Conservation (phyloP, 2,888 invertebrate species). For the Hartigia nigra region DNA sequence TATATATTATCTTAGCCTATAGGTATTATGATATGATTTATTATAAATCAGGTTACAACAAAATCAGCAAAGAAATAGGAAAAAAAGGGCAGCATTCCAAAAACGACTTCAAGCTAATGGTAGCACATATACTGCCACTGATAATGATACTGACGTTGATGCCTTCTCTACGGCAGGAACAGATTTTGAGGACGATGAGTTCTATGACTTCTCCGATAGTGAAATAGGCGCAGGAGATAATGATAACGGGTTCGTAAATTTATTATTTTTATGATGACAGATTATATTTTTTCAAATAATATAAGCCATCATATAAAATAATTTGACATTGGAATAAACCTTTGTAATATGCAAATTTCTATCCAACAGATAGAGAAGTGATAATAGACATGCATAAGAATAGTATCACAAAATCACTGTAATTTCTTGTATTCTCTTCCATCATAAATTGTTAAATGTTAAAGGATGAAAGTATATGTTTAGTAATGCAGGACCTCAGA, state of each 20-base stretch:
- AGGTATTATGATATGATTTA: not conserved
- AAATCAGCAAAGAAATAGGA: constrained; percentile 48
- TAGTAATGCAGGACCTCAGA: constrained; percentile 57
- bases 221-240: constrained; percentile 49
- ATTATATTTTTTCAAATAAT: constrained; percentile 8
- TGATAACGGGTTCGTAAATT: constrained; percentile 50
- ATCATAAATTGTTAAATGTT: constrained; percentile 29
- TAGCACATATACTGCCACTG: constrained; percentile 47
- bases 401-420: not conserved
- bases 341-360: constrained; percentile 4
- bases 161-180: constrained; percentile 57
- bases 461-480: constrained; percentile 58
- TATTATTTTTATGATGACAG: constrained; percentile 4
- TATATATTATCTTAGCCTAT: not conserved
- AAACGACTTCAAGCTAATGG: constrained; percentile 44
- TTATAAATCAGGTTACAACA: constrained; percentile 40
- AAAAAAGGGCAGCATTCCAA: constrained; percentile 36
- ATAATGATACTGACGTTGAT: constrained; percentile 56
- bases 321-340: not conserved
- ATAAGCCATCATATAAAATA: not conserved
- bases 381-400: not conserved
- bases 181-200: constrained; percentile 59
- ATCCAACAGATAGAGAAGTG: not conserved
- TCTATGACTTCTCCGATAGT: constrained; percentile 61
- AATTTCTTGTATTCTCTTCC: constrained; percentile 23